Conservation (phyloP, 2,113 vertebrate species). For the Etheostoma spectabile region DNA sequence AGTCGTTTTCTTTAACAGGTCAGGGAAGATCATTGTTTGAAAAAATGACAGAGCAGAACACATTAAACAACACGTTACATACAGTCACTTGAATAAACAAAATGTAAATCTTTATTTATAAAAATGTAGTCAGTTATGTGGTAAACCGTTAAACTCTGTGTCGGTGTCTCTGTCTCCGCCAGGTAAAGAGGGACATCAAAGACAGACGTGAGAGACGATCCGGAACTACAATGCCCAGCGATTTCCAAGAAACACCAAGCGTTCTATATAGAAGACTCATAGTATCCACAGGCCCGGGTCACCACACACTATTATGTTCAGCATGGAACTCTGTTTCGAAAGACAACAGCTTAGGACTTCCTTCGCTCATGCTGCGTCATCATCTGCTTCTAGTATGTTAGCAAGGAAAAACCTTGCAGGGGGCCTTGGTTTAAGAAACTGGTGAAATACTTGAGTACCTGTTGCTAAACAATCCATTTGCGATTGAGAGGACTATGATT, state of each 20-base stretch:
- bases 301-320: not conserved
- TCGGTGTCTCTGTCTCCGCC: not conserved
- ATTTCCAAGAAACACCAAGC: slow-evolving; percentile 87
- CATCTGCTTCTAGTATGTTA: not conserved
- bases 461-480: slow-evolving; percentile 5
- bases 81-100: too few relatives aligned
- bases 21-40: too few relatives aligned
- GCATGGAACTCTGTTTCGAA: not conserved
- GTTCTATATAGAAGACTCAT: slow-evolving; percentile 84
- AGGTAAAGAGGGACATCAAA: slow-evolving; percentile 88
- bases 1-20: too few relatives aligned
- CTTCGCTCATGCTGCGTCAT: not conserved
- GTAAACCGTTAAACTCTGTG: not conserved
- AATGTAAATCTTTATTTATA: too few relatives aligned
- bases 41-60: too few relatives aligned
- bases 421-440: not conserved
- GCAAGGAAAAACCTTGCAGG: not conserved
- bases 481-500: not conserved
- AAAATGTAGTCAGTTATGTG: not conserved
- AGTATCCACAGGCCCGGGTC: slow-evolving; percentile 30
- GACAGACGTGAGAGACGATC: slow-evolving; percentile 86
- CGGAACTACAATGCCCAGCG: slow-evolving; percentile 86
- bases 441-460: not conserved
- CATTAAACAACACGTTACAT: too few relatives aligned
- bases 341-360: not conserved